Evolutionary conservation across 2,113 vertebrate species (phyloP), one percentile per base, ranked within the genome.

Genomic region (Neofelis nebulosa): DNA sequence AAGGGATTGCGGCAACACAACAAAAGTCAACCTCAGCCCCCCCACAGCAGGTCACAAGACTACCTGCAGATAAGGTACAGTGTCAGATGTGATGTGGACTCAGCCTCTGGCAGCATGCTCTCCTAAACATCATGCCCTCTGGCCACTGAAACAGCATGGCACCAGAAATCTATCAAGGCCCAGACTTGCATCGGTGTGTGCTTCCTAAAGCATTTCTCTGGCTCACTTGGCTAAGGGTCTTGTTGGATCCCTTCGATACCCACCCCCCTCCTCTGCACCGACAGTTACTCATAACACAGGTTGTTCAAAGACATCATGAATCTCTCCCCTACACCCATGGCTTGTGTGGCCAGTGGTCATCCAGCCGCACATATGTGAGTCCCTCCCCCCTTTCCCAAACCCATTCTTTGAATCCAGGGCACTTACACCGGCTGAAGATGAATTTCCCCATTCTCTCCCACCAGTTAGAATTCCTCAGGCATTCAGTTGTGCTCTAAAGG

Each of bases 361-460:
- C 57, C 25, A 57, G 31, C 31, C 38, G n/a, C 38, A 38, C 12
- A 25, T 41, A 55, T 3, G 27, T 38, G 45, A 38, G 18, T 68
- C 36, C 27, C 10, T 83, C 18, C 36, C 81, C 33, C 33, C 16
- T 71, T 50, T 83, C 52, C 8, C 11, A 29, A 21, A 83, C 79
- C 7, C 0, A 0, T 41, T 50, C 2, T 29, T 23, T 68, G 16
- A 66, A 14, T 19, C 73, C 31, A 19, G 23, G 38, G 15, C 79
- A 99, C 99, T 33, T 98, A 99, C 99, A 1, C 5, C 99, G 99
- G 97, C 95, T 99, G 65, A 99, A 90, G 0, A 99, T 99, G 88
- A 99, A 99, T 50, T 98, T 98, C 97, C 99, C 99, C 98, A 99
- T 99, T 98, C 91, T 99, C 65, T 99, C 99, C 98, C 99, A 98